These are phyloP conservation scores for Galendromus occidentalis DNA, from an alignment of 1,140 invertebrate genomes.

Conservation along the genomic window DNA sequence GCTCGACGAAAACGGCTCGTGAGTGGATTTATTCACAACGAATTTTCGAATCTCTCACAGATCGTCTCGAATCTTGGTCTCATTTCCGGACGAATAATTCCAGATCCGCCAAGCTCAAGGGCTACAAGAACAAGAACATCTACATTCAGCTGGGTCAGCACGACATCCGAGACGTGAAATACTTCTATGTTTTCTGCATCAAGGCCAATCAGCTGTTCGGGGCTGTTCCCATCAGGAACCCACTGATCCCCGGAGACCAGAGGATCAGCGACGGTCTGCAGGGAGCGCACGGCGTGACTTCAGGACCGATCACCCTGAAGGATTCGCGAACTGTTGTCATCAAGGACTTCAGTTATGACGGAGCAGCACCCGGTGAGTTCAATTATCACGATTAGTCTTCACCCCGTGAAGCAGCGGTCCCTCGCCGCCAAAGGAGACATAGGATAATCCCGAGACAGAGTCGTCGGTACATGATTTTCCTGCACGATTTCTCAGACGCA, in stretches of 20 bases:
- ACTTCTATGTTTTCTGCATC: conserved; percentile 7
- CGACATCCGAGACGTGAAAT: neutral
- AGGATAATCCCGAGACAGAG: too few species aligned
- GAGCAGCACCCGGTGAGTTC: conserved; percentile 54
- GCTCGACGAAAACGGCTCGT: neutral
- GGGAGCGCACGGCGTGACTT: conserved; percentile 45
- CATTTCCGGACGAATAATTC: too few species aligned
- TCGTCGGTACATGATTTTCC: too few species aligned
- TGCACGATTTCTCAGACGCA: neutral
- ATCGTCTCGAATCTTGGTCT: too few species aligned
- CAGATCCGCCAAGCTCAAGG: neutral
- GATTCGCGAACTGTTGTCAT: conserved; percentile 71
- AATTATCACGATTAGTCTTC: too few species aligned
- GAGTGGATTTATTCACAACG: neutral
- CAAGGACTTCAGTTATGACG: conserved; percentile 65
- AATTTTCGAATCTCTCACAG: neutral
- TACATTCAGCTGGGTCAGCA: neutral
- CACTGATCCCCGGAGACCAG: neutral
- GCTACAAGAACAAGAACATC: neutral
- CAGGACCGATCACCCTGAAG: conserved; percentile 61
- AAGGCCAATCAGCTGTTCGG: conserved; percentile 9
- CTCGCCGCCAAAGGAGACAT: too few species aligned
- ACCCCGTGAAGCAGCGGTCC: too few species aligned
- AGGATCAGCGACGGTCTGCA: neutral
- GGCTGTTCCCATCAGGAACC: neutral